A percentile compares a stretch with the other conserved stretches of the same genome.
These are phyloP conservation scores for Sceloporus tristichus DNA, from an alignment of 2,113 vertebrate species.

Conservation along the genomic window DNA sequence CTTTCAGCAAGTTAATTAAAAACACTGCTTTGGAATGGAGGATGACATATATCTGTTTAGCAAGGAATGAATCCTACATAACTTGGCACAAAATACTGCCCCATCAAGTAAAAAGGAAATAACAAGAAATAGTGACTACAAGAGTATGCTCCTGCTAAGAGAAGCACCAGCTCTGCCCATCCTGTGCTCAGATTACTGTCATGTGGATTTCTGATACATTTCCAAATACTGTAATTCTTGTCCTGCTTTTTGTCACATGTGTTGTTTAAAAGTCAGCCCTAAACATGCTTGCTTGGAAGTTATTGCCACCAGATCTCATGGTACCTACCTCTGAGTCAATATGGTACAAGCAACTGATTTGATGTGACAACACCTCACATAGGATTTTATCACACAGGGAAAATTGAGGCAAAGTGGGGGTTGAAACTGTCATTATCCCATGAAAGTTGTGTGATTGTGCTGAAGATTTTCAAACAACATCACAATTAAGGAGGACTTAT, in stretches of 20 bases:
- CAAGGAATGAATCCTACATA: slow-evolving; percentile 25
- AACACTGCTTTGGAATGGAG: slow-evolving; percentile 14
- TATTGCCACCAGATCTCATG: background rate
- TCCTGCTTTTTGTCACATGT: background rate
- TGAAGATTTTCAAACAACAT: no score
- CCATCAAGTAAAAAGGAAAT: slow-evolving; percentile 9
- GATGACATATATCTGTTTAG: slow-evolving; percentile 10
- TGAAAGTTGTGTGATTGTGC: no score
- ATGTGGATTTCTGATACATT: background rate
- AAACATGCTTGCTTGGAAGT: background rate
- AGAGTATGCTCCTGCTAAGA: background rate
- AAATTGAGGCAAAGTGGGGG: no score
- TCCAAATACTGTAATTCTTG: background rate
- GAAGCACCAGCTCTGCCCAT: background rate
- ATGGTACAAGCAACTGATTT: background rate
- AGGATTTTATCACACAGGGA: no score
- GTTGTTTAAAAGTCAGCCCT: background rate
- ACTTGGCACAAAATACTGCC: slow-evolving; percentile 34
- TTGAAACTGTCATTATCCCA: no score
- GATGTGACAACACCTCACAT: background rate
- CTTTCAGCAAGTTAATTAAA: slow-evolving; percentile 47
- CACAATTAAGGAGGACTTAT: no score
- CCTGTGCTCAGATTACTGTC: background rate
- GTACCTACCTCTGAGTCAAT: background rate
- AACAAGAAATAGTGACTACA: background rate